Base-by-base conservation (phyloP, 1,140 invertebrate species). In the Portunus trituberculatus region DNA sequence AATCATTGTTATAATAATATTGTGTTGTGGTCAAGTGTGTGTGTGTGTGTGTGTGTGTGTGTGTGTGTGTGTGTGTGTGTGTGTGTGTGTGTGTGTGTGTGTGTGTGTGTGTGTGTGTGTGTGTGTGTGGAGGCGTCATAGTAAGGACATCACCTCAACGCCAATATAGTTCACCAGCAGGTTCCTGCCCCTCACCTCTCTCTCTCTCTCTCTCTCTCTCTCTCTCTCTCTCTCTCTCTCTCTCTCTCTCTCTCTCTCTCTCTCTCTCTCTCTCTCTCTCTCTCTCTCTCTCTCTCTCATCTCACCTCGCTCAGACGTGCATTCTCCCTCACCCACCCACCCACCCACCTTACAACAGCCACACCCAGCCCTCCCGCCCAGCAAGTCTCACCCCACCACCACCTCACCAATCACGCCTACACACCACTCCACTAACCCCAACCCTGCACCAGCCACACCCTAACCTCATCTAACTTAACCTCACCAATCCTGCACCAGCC, bases 61-160 rank as follows among this genome's bases (percentile, higher is more conserved):
- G 83, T 86, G 83, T 86, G 83, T 86, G 83, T 86, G 83, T 86
- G 83, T 86, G 83, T 86, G 83, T 86, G 83, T 91, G 20, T 91
- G 48, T 52, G 45, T 46, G 45, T 48, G 48, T 91, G 48, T 91
- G 48, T 91, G 48, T 91, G 48, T 91, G 48, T 91, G 48, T 91
- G 48, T 91, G 48, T 91, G 59, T 91, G 59, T 91, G 59, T 91
- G 59, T 91, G 59, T 91, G 59, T 91, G 59, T 91, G 76, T 82
- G 31, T 92, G 45, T 89, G 87, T 89, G 45, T 4, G 87, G 52
- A 59, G 12, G 16, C 52, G 52, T 59, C 52, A 10, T 59, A 12
- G 52, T 59, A 12, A 59, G 52, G 16, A 2, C 52, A 59, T 20
- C 52, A 59, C 52, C 16, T 59, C 52, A 59, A 59, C 10, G 52